These are phyloP conservation scores for Lanistes nyassanus DNA, from an alignment of 1,140 invertebrate species.

Conservation along the genomic window DNA sequence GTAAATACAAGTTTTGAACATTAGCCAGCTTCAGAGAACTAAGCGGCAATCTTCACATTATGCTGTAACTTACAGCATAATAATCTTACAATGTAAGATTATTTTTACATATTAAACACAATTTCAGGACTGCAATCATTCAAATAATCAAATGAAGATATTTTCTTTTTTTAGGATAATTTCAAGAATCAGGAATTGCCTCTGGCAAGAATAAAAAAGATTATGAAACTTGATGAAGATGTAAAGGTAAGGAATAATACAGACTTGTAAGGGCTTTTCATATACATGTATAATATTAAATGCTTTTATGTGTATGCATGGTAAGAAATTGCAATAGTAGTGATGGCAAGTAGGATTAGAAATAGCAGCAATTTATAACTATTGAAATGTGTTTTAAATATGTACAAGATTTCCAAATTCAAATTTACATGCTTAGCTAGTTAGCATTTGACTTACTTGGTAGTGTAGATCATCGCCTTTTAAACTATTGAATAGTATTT, in stretches of 20 bases:
- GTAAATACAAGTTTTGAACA: not conserved
- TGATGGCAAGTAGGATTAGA: no score
- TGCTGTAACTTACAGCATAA: not conserved
- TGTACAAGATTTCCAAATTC: no score
- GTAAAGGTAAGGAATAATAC: conserved; percentile 76
- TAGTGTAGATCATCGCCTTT: no score
- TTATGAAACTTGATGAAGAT: conserved; percentile 99
- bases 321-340: no score
- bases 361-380: no score
- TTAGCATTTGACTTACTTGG: no score
- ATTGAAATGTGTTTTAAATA: no score
- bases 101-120: not conserved
- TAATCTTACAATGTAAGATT: not conserved
- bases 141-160: not conserved
- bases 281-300: not conserved
- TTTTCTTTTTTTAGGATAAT: conserved; percentile 75
- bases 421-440: no score
- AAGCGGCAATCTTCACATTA: not conserved
- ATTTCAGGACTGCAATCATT: not conserved
- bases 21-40: not conserved
- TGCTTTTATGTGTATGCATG: no score
- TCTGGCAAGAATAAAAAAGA: conserved; percentile 97
- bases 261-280: not conserved
- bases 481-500: no score
- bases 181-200: conserved; percentile 92